phyloP scores from a whole-genome alignment of 1,140 invertebrate genomes.

The Chymomyza costata region DNA sequence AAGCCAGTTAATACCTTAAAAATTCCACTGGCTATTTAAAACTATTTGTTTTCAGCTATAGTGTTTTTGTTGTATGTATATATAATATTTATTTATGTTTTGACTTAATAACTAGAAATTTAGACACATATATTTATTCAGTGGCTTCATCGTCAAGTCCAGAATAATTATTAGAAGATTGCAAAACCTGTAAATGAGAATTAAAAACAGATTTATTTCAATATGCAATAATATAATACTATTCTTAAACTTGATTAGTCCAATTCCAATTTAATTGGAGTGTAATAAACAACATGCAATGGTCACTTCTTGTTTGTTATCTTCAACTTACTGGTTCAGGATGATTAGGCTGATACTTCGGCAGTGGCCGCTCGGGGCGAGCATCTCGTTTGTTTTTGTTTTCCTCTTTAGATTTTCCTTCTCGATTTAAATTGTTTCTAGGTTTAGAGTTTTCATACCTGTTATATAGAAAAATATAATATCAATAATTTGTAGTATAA shows the following conservation, averaged over 20 bases:
- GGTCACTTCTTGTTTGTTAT: no score
- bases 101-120: conserved; percentile 49
- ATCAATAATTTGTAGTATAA: no score
- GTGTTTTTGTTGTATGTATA: conserved; percentile 6
- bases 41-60: no score
- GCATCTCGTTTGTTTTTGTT: conserved; percentile 35
- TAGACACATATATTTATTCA: conserved; percentile 13
- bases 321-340: conserved; percentile 45
- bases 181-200: conserved; percentile 17
- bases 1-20: no score
- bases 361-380: conserved; percentile 39
- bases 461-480: not conserved
- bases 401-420: conserved; percentile 42
- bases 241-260: no score
- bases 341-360: conserved; percentile 28
- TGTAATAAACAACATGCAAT: no score
- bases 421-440: conserved; percentile 16
- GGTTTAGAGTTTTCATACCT: conserved; percentile 30
- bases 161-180: conserved; percentile 25
- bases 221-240: conserved; percentile 1
- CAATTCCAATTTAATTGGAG: no score
- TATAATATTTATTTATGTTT: conserved; percentile 42
- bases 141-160: conserved; percentile 26
- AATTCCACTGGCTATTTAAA: no score
- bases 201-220: conserved; percentile 1